Evolutionary conservation across 2,113 vertebrate species (phyloP), one percentile per base, ranked within the genome.

Genomic region (Ochotona princeps): DNA sequence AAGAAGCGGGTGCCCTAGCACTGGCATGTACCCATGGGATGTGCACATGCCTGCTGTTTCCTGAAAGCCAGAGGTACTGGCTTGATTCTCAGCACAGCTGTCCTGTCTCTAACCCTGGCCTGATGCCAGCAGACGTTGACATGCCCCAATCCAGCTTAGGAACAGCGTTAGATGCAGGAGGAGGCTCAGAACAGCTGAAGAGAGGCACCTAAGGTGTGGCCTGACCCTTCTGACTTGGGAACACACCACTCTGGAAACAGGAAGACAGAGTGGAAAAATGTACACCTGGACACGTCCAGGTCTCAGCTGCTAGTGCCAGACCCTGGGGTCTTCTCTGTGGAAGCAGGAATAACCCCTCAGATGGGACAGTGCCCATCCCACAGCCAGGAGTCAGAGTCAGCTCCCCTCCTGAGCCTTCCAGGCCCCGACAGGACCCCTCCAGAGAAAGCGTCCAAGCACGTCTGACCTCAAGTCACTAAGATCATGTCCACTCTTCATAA

Each of bases 181-280:
- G 82, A 94, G 51, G 35, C 70, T 1, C 20, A 93, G 85, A 79
- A 82, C 84, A 85, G 85, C 95, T 96, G 92, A 93, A 69, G 91
- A 28, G 82, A 76, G 82, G 88, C 65, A 54, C 81, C 83, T 26
- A 81, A 96, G 87, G 95, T 93, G 95, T 81, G 92, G 96, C 90
- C 94, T 96, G 97, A 90, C 14, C 0, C 83, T 88, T 94, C 94
- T 89, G 61, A 95, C 94, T 94, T 0, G 5, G 97, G 96, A 83
- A 98, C 97, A 95, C 4, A 51, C 97, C 4, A 51, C 97, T 98
- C 97, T 94, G 95, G 47, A 4, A 86, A 97, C 90, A 0, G 87
- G 93, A 97, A 97, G 96, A 96, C 96, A 98, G 97, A 97, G 97
- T 91, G 95, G 96, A 97, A 97, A 98, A 98, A 97, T 91, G 96